Percentiles rank a stretch among this genome's conserved stretches.
Conservation (phyloP, 2,797 vertebrate species). For the Pantherophis vulpinus region DNA sequence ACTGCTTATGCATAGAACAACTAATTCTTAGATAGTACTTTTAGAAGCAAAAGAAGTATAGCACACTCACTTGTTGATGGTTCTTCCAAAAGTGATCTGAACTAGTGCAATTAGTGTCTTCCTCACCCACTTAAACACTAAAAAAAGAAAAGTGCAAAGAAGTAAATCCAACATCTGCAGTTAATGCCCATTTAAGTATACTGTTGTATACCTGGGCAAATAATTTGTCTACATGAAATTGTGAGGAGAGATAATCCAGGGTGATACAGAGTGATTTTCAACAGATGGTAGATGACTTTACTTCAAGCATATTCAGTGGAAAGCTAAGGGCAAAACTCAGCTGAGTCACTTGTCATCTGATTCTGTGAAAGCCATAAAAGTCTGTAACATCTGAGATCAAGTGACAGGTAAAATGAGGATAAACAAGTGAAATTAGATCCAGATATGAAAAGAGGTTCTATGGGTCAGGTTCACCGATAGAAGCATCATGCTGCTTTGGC, state of each 20-base stretch:
- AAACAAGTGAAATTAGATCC: neutral
- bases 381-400: neutral
- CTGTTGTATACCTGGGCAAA: neutral
- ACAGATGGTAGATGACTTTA: neutral
- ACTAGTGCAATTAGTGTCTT: constrained; percentile 99
- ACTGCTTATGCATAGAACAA: neutral
- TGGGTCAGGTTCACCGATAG: neutral
- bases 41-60: constrained; percentile 10
- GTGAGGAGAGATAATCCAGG: neutral
- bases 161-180: neutral
- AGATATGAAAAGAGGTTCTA: neutral
- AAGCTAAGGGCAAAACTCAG: neutral
- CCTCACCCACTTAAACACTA: constrained; percentile 99
- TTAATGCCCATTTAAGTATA: neutral
- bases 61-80: constrained; percentile 96
- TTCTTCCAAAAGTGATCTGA: constrained; percentile 98
- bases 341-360: neutral
- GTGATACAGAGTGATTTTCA: neutral
- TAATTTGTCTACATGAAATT: neutral
- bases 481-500: neutral
- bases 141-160: constrained; percentile 28
- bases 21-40: neutral
- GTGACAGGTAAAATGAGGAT: neutral
- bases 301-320: too few relatives aligned
- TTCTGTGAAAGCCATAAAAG: neutral